Conservation (phyloP, 1,140 invertebrate species). For the Neotoxoptera formosana region DNA sequence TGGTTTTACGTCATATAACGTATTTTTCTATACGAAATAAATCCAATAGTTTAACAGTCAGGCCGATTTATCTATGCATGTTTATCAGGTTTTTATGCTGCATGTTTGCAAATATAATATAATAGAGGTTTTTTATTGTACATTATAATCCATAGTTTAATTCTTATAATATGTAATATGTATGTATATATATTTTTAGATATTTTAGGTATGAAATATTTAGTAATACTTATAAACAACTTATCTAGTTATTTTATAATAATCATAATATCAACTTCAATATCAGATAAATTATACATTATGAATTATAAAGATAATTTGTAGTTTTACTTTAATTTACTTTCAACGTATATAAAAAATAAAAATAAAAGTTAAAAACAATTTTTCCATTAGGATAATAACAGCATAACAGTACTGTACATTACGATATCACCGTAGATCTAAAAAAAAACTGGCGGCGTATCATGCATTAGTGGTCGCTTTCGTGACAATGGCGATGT, state of each 20-base stretch:
- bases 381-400: constrained; percentile 56
- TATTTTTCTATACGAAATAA: not conserved
- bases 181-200: not conserved
- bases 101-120: not conserved
- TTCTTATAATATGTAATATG: not conserved
- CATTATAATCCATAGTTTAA: not conserved
- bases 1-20: not conserved
- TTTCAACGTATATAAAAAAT: constrained; percentile 6
- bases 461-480: constrained; percentile 55
- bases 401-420: constrained; percentile 29
- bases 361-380: constrained; percentile 30
- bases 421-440: constrained; percentile 38
- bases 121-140: not conserved
- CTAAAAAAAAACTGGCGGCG: constrained; percentile 52
- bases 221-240: not conserved
- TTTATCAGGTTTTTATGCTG: not conserved
- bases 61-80: too few relatives aligned
- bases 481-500: constrained; percentile 55
- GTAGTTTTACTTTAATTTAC: constrained; percentile 44
- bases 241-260: not conserved
- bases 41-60: not conserved
- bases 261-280: not conserved
- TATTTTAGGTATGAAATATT: not conserved
- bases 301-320: not conserved
- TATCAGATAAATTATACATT: not conserved